Evolutionary conservation across 35 echinoderm and acorn worm genomes (phyloP), one percentile per base, ranked within the genome.

Genomic region (Nesometra sesokonis): DNA sequence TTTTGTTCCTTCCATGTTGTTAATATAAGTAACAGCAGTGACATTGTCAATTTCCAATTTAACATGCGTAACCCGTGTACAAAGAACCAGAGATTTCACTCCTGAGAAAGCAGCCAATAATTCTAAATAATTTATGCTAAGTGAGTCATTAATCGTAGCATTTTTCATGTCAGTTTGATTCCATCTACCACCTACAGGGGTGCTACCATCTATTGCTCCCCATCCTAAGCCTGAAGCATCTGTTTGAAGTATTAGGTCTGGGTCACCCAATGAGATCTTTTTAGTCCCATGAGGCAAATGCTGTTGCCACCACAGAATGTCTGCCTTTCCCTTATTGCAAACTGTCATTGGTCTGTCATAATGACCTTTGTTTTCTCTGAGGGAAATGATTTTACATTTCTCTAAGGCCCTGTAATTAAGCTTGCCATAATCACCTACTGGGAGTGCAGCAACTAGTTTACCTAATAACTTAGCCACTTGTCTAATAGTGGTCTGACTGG

Each of bases 281-380:
- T 78, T 88, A 34, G 31, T 32, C 0, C 3, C 76, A 19, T 32
- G 29, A 17, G 8, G 15, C 0, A 82, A 17, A 57, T 82, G 29
- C 0, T 47, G 19, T 13, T 21, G 23, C 86, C 86, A 88, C 86
- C 86, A 88, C 1, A n/a, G 17, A 17, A 82, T 27, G 29, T 88
- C 86, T 15, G 11, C n/a, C 80, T 87, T 80, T 13, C 17, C 77
- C 31, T 0, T 3, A 15, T 29, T 29, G 84, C 85, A 85, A 37
- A 94, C 33, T 29, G 17, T 35, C 92, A 93, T 93, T 52, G 33
- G 32, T 32, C 84, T 52, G 31, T 96, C 90, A 92, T 84, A 96
- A 76, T 92, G 80, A 27, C 93, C 93, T 78, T 35, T 0, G 9
- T 77, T 67, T 46, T 29, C 2, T 57, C 37, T 85, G 5, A 85